Conservation (phyloP, 1,140 invertebrate genomes). For the Macrosteles quadrilineatus region DNA sequence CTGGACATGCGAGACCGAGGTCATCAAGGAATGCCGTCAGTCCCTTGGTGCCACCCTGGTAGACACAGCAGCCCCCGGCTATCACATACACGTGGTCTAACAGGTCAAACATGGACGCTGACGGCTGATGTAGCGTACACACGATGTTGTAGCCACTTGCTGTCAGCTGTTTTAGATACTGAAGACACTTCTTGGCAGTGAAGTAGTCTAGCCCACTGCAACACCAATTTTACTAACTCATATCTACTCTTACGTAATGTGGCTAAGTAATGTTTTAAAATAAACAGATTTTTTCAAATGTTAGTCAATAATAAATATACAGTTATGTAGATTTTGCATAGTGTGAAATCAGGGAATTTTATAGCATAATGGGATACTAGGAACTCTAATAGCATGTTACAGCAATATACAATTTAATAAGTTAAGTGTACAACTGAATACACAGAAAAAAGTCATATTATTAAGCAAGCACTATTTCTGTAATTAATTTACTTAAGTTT, state of each 20-base stretch:
- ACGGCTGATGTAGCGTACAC: conserved; percentile 95
- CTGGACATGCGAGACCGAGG: conserved; percentile 83
- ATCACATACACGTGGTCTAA: conserved; percentile 92
- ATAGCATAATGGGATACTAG: too few relatives aligned
- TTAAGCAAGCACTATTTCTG: too few relatives aligned
- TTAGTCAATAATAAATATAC: not conserved
- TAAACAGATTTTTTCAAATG: too few relatives aligned
- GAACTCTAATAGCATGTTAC: too few relatives aligned
- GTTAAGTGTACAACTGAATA: too few relatives aligned
- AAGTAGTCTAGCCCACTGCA: conserved; percentile 83
- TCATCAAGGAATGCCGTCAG: conserved; percentile 84
- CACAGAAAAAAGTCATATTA: too few relatives aligned
- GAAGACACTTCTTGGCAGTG: conserved; percentile 89
- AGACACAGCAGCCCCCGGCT: conserved; percentile 89
- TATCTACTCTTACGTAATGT: not conserved
- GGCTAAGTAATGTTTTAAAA: too few relatives aligned
- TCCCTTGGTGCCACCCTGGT: conserved; percentile 77
- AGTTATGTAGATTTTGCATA: too few relatives aligned
- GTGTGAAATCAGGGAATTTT: too few relatives aligned
- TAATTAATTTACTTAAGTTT: too few relatives aligned
- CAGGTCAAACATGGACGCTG: conserved; percentile 91
- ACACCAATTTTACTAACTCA: conserved; percentile 25
- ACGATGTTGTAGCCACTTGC: conserved; percentile 75
- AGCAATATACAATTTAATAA: too few relatives aligned
- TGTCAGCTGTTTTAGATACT: conserved; percentile 74